Evolutionary conservation across 2,113 vertebrate species (phyloP).

Genomic region (Diphyllodes magnificus): DNA sequence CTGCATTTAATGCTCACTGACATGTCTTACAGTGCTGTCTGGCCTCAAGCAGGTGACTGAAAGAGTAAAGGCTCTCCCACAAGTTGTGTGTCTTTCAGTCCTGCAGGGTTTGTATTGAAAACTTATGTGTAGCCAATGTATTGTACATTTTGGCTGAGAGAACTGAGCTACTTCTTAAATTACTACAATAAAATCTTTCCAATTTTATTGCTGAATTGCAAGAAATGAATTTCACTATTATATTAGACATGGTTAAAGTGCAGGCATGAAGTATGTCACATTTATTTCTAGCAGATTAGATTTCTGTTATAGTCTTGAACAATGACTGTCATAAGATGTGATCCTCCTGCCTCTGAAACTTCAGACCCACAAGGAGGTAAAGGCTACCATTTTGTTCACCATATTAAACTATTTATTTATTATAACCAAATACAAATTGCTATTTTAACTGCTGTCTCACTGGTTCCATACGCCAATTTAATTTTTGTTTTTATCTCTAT

Average conservation of each 20-base stretch:
- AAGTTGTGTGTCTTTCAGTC: background rate
- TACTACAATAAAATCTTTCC: background rate
- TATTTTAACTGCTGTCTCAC: background rate
- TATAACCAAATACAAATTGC: background rate
- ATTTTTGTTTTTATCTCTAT: background rate
- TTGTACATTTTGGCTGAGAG: background rate
- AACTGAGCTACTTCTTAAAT: background rate
- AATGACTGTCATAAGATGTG: accelerated
- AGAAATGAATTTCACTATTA: background rate
- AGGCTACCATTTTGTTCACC: background rate
- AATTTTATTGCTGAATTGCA: background rate
- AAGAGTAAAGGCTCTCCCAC: background rate
- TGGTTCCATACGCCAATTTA: background rate
- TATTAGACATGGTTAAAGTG: background rate
- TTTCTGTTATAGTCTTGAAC: background rate
- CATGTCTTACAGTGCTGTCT: background rate
- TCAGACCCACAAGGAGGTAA: background rate
- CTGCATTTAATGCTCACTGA: background rate
- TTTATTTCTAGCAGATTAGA: background rate
- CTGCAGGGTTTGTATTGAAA: background rate
- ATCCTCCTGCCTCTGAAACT: background rate
- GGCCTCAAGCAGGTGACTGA: background rate
- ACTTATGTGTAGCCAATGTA: accelerated
- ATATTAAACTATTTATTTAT: background rate
- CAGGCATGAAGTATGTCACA: no score